These are phyloP conservation scores for Musca domestica DNA, from an alignment of 1,140 invertebrate genomes.

Conservation along the genomic window DNA sequence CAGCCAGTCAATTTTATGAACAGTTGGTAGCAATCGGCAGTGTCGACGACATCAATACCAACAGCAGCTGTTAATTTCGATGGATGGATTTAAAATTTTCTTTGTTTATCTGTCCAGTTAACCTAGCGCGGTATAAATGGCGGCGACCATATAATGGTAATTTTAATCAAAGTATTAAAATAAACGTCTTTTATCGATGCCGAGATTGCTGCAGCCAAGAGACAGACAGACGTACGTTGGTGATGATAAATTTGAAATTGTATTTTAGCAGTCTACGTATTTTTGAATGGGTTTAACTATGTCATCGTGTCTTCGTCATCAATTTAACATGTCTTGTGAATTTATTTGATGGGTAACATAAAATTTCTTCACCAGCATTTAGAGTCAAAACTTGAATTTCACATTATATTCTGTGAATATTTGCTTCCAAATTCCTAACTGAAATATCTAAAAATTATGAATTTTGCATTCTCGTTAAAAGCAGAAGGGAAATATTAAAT, in stretches of 20 bases:
- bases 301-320: neutral
- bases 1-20: neutral
- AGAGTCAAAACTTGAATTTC: too few relatives aligned
- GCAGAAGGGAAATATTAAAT: too few relatives aligned
- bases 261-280: neutral
- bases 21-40: neutral
- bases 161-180: constrained; percentile 8
- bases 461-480: too few relatives aligned
- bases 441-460: too few relatives aligned
- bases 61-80: neutral
- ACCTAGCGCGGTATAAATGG: neutral
- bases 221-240: too few relatives aligned
- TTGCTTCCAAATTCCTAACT: too few relatives aligned
- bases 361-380: too few relatives aligned
- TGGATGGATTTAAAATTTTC: neutral
- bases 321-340: constrained; percentile 7
- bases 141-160: neutral
- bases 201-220: neutral
- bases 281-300: too few relatives aligned
- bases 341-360: constrained; percentile 5
- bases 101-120: neutral
- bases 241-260: neutral
- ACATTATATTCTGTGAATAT: too few relatives aligned
- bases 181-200: too few relatives aligned
- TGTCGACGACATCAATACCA: neutral